Evolutionary conservation across 2,797 vertebrate species (phyloP).

Genomic region (Botia kubotai): DNA sequence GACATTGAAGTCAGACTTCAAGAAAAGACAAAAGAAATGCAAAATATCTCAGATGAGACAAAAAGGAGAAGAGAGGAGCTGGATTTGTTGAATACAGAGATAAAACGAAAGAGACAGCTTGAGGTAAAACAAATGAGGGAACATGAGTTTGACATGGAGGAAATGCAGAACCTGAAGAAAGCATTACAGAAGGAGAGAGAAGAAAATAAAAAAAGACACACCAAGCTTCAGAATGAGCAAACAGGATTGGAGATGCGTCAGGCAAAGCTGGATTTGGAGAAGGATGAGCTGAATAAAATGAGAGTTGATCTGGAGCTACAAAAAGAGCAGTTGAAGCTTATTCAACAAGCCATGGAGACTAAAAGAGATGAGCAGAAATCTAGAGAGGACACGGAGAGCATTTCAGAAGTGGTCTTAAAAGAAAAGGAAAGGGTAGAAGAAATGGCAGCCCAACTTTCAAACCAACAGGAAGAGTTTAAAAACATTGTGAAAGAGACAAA

Average conservation of each 20-base stretch:
- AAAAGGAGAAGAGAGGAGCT: conserved; percentile 28
- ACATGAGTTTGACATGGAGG: neutral
- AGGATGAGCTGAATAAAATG: conserved; percentile 13
- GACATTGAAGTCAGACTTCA: conserved; percentile 31
- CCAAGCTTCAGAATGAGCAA: conserved; percentile 10
- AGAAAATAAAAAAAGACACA: neutral
- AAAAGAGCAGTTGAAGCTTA: conserved; percentile 20
- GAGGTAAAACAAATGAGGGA: neutral
- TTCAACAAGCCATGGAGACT: conserved; percentile 26
- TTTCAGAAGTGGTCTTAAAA: conserved; percentile 11
- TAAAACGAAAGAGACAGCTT: conserved; percentile 3
- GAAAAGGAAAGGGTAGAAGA: conserved; percentile 37
- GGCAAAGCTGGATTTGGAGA: conserved; percentile 23
- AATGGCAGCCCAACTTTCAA: conserved; percentile 26
- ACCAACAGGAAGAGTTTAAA: conserved; percentile 28
- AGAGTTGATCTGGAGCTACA: conserved; percentile 21
- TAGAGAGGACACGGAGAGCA: neutral
- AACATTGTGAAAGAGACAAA: conserved; percentile 27
- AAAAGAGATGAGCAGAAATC: conserved; percentile 31
- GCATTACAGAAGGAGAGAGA: conserved; percentile 1
- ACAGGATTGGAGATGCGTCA: conserved; percentile 7
- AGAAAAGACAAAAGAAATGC: conserved; percentile 22
- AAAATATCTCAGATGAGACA: conserved; percentile 17
- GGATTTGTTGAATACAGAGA: conserved; percentile 19
- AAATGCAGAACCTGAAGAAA: conserved; percentile 20